Percentiles rank a stretch among this genome's conserved stretches.
These are phyloP conservation scores for Clamator glandarius DNA, from an alignment of 2,797 vertebrate genomes.

Conservation along the genomic window DNA sequence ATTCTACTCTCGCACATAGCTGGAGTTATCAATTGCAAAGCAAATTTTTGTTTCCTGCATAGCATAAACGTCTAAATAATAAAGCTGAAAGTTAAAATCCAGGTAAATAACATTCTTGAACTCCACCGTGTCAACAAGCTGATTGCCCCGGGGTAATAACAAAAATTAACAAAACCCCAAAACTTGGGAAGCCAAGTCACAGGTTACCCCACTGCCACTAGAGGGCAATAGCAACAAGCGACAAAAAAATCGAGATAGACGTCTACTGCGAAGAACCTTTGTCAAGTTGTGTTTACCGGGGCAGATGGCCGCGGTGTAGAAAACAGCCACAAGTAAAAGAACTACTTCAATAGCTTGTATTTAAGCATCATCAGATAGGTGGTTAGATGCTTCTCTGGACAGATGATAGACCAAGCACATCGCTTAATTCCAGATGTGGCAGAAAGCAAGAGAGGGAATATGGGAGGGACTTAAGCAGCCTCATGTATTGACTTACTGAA, in stretches of 20 bases:
- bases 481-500: neutral
- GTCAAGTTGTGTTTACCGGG: neutral
- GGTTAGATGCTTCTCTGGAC: neutral
- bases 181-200: neutral
- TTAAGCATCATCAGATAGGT: constrained; percentile 15
- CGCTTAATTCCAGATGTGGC: neutral
- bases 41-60: neutral
- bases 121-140: neutral
- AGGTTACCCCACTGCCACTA: neutral
- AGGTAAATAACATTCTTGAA: neutral
- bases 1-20: neutral
- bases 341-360: neutral
- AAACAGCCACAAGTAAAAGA: neutral
- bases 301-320: neutral
- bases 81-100: neutral
- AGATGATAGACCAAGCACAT: neutral
- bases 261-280: accelerated
- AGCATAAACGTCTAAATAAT: neutral
- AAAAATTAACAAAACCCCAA: accelerated
- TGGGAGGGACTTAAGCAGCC: neutral
- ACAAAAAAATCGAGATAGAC: neutral
- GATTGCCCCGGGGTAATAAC: accelerated
- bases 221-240: constrained; percentile 60
- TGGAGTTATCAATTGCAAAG: neutral
- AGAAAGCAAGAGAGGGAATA: neutral